Percentiles rank a stretch among this genome's conserved stretches.
Conservation (phyloP, 2,888 invertebrate genomes). For the Artemia sinica region DNA sequence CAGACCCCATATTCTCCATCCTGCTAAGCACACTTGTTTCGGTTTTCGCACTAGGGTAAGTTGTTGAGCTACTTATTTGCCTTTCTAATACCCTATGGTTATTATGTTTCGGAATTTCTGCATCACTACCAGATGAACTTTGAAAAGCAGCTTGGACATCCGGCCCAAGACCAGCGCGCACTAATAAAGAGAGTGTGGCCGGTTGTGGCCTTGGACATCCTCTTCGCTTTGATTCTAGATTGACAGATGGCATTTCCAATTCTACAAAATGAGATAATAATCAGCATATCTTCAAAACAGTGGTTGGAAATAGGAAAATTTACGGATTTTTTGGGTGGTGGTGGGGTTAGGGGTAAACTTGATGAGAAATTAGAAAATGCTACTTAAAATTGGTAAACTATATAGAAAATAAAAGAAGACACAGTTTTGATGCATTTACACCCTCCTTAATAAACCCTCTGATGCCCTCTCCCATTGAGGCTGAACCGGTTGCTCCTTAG, state of each 20-base stretch:
- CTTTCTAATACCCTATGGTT: not conserved
- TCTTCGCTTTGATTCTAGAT: not conserved
- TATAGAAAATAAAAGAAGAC: too few relatives aligned
- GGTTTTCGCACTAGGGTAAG: not conserved
- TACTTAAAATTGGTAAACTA: too few relatives aligned
- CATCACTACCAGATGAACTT: conserved; percentile 2
- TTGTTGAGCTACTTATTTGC: not conserved
- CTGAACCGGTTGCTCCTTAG: not conserved
- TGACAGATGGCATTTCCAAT: too few relatives aligned
- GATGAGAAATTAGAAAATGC: too few relatives aligned
- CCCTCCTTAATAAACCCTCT: too few relatives aligned
- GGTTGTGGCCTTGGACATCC: conserved; percentile 12
- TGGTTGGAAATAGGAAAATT: too few relatives aligned
- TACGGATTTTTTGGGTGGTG: too few relatives aligned
- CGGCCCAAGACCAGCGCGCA: conserved; percentile 21
- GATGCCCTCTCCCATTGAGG: too few relatives aligned
- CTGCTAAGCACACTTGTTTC: not conserved
- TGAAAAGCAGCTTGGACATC: conserved; percentile 21
- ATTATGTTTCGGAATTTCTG: not conserved
- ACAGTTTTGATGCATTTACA: too few relatives aligned
- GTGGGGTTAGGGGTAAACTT: too few relatives aligned
- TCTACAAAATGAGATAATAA: too few relatives aligned
- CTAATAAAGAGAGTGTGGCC: conserved; percentile 18
- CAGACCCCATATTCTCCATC: not conserved
- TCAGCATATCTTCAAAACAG: too few relatives aligned